Base-by-base conservation (phyloP, 1,140 invertebrate genomes). In the Dolichoris vasculosae region DNA sequence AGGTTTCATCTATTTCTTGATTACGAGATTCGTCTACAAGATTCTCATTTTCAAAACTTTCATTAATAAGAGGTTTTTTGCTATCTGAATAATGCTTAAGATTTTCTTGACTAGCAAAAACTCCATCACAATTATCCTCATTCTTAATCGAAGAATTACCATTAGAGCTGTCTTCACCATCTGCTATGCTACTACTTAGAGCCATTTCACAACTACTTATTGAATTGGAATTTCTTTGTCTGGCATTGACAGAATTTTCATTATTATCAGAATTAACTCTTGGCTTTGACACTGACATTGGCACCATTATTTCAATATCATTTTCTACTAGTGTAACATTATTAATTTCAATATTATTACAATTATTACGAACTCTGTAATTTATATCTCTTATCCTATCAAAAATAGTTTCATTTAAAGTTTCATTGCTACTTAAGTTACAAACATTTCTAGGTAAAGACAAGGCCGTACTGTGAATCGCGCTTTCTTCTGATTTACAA, bases 191-290 rank as follows among this genome's bases (percentile, higher is more conserved):
- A 69, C 87, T 88, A 43, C 90, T 91, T 26, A 93, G 83, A 63
- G 93, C 93, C 92, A 93, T 93, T 91, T 93, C 93, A 51, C 93
- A 93, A 63, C 93, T 93, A 80, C 92, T 93, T 84, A 93, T 90
- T 9, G 93, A 93, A 87, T 93, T 93, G 0, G 93, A 93, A 43
- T 92, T 93, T 43, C 92, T 89, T 35, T 93, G 91, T 75, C 92
- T 87, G 0, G 87, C 75, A 81, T 71, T 90, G 2, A 83, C 83
- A 4, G 87, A 85, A 88, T 89, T 88, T 35, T 91, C 91, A 46
- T 87, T 83, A 59, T 85, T 87, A 43, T 90, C 90, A 2, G 82
- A 85, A 80, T 75, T 86, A 35, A 89, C 79, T 20, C 87, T 89
- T 32, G 87, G 88, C 64, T 93, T 92, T 20, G 89, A 92, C 32